Percentiles rank a stretch among this genome's conserved stretches.
Conservation (phyloP, 2,797 vertebrate genomes). For the Paratrypauchen microcephalus region DNA sequence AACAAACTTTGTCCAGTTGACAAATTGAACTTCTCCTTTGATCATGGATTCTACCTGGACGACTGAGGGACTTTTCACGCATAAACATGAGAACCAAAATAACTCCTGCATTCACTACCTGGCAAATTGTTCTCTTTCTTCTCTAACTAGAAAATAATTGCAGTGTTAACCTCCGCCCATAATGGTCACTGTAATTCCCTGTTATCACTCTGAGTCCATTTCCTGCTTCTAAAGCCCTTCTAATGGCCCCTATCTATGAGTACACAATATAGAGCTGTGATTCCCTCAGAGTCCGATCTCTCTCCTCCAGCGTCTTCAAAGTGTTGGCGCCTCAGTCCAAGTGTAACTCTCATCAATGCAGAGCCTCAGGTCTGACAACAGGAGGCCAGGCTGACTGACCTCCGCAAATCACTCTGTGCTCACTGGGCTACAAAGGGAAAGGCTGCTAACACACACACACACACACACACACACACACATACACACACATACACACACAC, state of each 20-base stretch:
- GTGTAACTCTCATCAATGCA: slow-evolving; percentile 32
- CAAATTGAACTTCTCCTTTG: too few relatives aligned
- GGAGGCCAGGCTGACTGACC: slow-evolving; percentile 30
- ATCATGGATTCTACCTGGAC: too few relatives aligned
- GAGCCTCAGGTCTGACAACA: slow-evolving; percentile 20
- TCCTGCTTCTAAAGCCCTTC: slow-evolving; percentile 48
- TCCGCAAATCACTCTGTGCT: slow-evolving; percentile 28
- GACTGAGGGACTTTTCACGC: too few relatives aligned
- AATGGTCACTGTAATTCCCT: slow-evolving; percentile 53
- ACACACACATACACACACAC: neutral
- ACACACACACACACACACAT: neutral
- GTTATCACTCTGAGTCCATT: slow-evolving; percentile 46
- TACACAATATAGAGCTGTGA: slow-evolving; percentile 26
- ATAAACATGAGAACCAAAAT: neutral
- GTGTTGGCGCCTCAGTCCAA: slow-evolving; percentile 32
- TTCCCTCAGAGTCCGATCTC: slow-evolving; percentile 43
- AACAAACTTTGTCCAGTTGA: too few relatives aligned
- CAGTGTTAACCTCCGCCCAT: slow-evolving; percentile 13
- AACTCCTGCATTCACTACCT: neutral
- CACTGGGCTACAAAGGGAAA: slow-evolving; percentile 19
- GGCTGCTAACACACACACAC: slow-evolving; percentile 11
- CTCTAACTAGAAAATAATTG: neutral
- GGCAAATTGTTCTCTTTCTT: neutral
- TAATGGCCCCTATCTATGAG: slow-evolving; percentile 44
- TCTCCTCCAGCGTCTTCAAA: slow-evolving; percentile 53